Evolutionary conservation across 2,113 vertebrate species (phyloP).

Genomic region (Nothobranchius furzeri): DNA sequence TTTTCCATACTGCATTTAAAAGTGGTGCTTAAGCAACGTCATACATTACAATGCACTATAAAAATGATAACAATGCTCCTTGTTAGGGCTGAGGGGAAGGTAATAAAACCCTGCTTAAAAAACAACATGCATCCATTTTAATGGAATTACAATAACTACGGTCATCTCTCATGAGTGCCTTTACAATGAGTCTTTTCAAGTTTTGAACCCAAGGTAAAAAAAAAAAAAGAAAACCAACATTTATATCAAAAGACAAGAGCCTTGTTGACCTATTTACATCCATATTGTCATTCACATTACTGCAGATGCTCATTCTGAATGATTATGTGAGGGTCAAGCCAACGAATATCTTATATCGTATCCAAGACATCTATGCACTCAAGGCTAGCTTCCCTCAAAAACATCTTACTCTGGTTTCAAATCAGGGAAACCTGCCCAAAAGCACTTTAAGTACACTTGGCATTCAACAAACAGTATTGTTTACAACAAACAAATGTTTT

Average conservation of each 20-base stretch:
- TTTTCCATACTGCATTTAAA: conserved; percentile 87
- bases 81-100: conserved; percentile 82
- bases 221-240: conserved; percentile 23
- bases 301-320: conserved; percentile 31
- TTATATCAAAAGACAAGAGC: conserved; percentile 52
- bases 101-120: conserved; percentile 87
- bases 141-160: conserved; percentile 81
- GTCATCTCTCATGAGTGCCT: conserved; percentile 69
- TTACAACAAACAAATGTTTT: conserved; percentile 55
- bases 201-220: conserved; percentile 64
- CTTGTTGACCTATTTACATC: conserved; percentile 45
- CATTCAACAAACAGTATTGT: conserved; percentile 63
- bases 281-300: conserved; percentile 44
- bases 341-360: conserved; percentile 32
- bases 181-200: conserved; percentile 69
- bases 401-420: conserved; percentile 1
- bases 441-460: conserved; percentile 78
- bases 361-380: conserved; percentile 38
- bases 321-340: conserved; percentile 18
- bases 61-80: conserved; percentile 89
- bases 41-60: conserved; percentile 93
- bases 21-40: conserved; percentile 90
- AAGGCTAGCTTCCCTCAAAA: conserved; percentile 21
- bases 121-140: conserved; percentile 88
- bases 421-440: conserved; percentile 61